phyloP scores from a whole-genome alignment of 2,113 vertebrate genomes.

The Rhadina sibilatrix region DNA sequence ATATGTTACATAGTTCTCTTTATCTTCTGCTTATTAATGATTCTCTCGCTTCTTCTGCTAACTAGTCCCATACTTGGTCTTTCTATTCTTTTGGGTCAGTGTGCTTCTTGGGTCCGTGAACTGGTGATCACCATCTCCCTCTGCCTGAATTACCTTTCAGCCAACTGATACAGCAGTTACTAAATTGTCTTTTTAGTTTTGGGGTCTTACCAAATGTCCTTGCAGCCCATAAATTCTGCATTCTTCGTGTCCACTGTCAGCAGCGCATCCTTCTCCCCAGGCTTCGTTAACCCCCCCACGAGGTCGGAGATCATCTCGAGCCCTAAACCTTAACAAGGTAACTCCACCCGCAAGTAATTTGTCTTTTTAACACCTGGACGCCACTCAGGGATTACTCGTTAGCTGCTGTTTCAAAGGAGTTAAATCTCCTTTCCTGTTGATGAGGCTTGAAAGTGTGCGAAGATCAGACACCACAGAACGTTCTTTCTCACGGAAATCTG shows the following conservation, averaged over 20 bases:
- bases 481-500: fast-evolving
- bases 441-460: too few species aligned
- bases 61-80: neutral
- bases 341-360: neutral
- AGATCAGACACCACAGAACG: fast-evolving
- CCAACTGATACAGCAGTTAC: fast-evolving
- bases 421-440: neutral
- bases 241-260: neutral
- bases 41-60: neutral
- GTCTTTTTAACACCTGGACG: neutral
- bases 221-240: neutral
- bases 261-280: neutral
- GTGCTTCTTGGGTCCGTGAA: neutral
- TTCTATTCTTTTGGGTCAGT: neutral
- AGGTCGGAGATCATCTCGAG: neutral
- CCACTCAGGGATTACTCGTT: too few species aligned
- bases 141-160: neutral
- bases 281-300: neutral
- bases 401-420: neutral
- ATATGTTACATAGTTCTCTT: neutral
- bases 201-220: neutral
- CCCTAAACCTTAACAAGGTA: neutral
- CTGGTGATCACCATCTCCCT: too few species aligned
- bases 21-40: neutral
- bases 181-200: neutral